Percentiles rank a stretch among this genome's conserved stretches.
Evolutionary conservation across 64 coral and sea anemone genomes (phyloP).

Genomic region (Orbicella faveolata): DNA sequence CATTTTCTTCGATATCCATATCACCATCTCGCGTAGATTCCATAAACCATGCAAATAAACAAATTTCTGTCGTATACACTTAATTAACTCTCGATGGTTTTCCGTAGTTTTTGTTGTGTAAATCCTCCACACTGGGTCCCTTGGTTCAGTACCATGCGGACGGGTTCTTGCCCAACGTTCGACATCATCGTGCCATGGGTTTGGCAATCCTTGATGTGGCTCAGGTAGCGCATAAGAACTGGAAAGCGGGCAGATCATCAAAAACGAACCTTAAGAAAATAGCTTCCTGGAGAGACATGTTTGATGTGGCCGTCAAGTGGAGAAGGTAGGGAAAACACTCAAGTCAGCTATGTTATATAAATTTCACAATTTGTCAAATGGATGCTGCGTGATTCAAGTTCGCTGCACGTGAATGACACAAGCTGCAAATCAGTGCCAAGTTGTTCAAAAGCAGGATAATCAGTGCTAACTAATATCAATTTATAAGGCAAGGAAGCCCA

Average conservation of each 20-base stretch:
- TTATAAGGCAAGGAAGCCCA: no score
- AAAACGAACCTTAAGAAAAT: slow-evolving; percentile 56
- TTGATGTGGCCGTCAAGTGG: slow-evolving; percentile 89
- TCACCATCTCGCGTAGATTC: neutral
- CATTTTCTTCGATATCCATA: no score
- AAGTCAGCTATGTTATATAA: neutral
- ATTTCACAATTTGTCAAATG: no score
- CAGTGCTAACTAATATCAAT: no score
- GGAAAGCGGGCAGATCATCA: slow-evolving; percentile 57
- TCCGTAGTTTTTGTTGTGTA: slow-evolving; percentile 67
- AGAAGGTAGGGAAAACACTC: slow-evolving; percentile 63
- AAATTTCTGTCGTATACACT: no score
- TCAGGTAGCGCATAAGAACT: slow-evolving; percentile 76
- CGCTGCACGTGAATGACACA: no score
- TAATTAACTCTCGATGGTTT: neutral
- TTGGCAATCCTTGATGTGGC: slow-evolving; percentile 84
- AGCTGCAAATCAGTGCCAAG: neutral
- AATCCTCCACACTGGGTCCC: slow-evolving; percentile 65
- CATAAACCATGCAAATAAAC: no score
- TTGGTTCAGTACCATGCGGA: slow-evolving; percentile 82
- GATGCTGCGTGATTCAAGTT: no score
- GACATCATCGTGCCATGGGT: slow-evolving; percentile 82
- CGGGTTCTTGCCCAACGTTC: slow-evolving; percentile 68
- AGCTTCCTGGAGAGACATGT: slow-evolving; percentile 75
- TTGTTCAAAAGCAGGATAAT: no score